A percentile compares a stretch with the other conserved stretches of the same genome.
Evolutionary conservation across 2,888 invertebrate species (phyloP).

Genomic region (Acanthococcus lagerstroemiae): DNA sequence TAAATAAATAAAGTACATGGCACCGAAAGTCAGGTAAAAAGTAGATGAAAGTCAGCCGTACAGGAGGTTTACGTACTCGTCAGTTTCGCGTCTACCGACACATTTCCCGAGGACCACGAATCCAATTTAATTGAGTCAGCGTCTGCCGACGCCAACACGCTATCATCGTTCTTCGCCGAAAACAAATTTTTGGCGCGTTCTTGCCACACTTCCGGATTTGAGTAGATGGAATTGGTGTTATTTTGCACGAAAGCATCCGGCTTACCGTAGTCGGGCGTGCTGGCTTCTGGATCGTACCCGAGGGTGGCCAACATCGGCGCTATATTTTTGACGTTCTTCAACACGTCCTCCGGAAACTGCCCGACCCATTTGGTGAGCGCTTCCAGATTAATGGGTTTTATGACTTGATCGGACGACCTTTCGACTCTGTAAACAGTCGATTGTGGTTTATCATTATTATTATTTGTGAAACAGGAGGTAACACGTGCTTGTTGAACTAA

Average conservation of each 20-base stretch:
- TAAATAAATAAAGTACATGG: too few relatives aligned
- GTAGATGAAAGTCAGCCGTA: too few relatives aligned
- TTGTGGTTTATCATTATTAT: too few relatives aligned
- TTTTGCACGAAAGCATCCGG: conserved; percentile 48
- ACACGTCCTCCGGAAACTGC: conserved; percentile 79
- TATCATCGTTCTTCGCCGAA: background rate
- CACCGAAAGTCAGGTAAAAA: too few relatives aligned
- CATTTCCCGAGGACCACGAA: too few relatives aligned
- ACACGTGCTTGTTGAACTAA: too few relatives aligned
- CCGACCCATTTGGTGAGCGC: conserved; percentile 90
- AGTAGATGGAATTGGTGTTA: conserved; percentile 15
- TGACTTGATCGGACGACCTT: conserved; percentile 95
- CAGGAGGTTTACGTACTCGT: too few relatives aligned
- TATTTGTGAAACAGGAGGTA: too few relatives aligned
- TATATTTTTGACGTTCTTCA: conserved; percentile 80
- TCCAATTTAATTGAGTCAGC: too few relatives aligned
- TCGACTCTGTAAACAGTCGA: conserved; percentile 86
- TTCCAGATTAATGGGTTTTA: conserved; percentile 94
- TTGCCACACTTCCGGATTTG: conserved; percentile 14
- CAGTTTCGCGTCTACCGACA: too few relatives aligned
- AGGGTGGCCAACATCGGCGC: conserved; percentile 83
- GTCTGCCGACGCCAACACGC: background rate
- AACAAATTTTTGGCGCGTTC: conserved; percentile 18
- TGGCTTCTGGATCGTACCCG: conserved; percentile 92
- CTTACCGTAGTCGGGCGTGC: conserved; percentile 88